Conservation (phyloP, 2,888 invertebrate genomes). For the Cataglyphis altisquamis region DNA sequence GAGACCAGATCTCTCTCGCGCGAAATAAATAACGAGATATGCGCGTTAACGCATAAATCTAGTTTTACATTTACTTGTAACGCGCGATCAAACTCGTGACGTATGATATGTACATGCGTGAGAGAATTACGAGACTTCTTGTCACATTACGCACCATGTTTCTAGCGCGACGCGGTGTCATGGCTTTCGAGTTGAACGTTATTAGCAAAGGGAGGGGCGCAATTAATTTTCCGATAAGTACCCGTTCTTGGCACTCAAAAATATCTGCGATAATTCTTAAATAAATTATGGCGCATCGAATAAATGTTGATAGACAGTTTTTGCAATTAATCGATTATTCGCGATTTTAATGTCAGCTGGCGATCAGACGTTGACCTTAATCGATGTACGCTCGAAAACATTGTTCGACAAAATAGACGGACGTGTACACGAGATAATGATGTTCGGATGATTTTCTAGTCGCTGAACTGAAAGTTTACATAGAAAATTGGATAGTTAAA, state of each 20-base stretch:
- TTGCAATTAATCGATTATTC: slow-evolving; percentile 27
- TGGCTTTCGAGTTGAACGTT: slow-evolving; percentile 11
- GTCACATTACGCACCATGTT: background rate
- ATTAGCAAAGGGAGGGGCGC: background rate
- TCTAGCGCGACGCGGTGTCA: background rate
- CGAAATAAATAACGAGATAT: slow-evolving; percentile 45
- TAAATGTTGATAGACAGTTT: slow-evolving; percentile 1
- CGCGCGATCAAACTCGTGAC: background rate
- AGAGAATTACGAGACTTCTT: slow-evolving; percentile 2
- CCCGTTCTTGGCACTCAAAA: background rate
- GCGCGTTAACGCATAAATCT: slow-evolving; percentile 36
- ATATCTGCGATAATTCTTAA: background rate
- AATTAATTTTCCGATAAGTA: slow-evolving; percentile 16
- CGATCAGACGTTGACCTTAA: slow-evolving; percentile 24
- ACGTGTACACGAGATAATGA: background rate
- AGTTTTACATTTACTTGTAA: slow-evolving; percentile 24
- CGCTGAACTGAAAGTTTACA: background rate
- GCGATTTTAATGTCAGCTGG: slow-evolving; percentile 19
- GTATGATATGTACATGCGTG: background rate
- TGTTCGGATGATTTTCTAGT: background rate
- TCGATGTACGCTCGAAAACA: background rate
- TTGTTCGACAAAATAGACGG: background rate
- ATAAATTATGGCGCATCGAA: slow-evolving; percentile 23
- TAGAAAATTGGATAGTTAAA: slow-evolving; percentile 18
- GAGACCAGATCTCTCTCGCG: slow-evolving; percentile 40